Evolutionary conservation across 2,888 invertebrate genomes (phyloP).

Genomic region (Idaea biselata): DNA sequence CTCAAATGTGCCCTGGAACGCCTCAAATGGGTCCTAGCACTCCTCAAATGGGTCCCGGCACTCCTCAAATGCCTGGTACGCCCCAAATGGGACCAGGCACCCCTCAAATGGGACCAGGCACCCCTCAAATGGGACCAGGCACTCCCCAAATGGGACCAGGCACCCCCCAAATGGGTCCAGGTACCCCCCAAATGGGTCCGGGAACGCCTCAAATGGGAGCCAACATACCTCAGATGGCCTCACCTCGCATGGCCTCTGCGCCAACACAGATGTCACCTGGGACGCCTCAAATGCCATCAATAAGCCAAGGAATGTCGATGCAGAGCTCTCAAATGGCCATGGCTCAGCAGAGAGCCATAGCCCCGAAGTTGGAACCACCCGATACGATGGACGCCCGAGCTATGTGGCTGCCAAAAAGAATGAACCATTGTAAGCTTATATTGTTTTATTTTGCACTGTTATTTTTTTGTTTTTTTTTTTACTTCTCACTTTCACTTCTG

Average conservation of each 20-base stretch:
- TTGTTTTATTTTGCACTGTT: constrained; percentile 43
- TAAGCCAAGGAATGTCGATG: constrained; percentile 67
- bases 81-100: constrained; percentile 31
- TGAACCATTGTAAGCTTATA: constrained; percentile 84
- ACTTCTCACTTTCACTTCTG: constrained; percentile 21
- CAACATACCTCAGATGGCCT: constrained; percentile 57
- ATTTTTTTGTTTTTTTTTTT: constrained; percentile 33
- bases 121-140: constrained; percentile 31
- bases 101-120: constrained; percentile 23
- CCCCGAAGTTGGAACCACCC: constrained; percentile 81
- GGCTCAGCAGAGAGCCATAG: constrained; percentile 68
- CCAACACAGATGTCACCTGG: constrained; percentile 73
- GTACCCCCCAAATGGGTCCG: constrained; percentile 49
- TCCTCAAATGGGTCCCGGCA: constrained; percentile 20
- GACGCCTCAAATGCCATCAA: constrained; percentile 67
- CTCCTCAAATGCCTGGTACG: constrained; percentile 19
- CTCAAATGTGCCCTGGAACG: constrained; percentile 19
- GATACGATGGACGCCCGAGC: constrained; percentile 81
- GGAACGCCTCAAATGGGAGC: constrained; percentile 50
- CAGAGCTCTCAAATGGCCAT: constrained; percentile 65
- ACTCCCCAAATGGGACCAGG: constrained; percentile 40
- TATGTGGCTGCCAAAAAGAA: constrained; percentile 84
- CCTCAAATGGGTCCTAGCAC: constrained; percentile 19
- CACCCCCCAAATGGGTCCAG: constrained; percentile 43
- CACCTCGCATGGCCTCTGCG: constrained; percentile 68